phyloP scores from a whole-genome alignment of 1,140 invertebrate genomes.

The Drosophila oshimai region DNA sequence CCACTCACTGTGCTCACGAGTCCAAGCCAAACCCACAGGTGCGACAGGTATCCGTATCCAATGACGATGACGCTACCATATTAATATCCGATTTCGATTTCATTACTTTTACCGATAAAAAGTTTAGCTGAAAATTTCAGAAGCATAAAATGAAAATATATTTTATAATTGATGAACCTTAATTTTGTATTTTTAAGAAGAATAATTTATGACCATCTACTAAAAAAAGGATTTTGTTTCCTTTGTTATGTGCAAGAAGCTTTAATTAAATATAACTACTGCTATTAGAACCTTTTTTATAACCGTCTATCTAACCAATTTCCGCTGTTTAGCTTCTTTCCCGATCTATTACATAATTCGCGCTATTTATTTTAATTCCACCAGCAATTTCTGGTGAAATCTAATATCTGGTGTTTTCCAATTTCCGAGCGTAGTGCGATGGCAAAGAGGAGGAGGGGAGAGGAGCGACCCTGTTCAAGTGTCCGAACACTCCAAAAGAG shows the following conservation, averaged over 20 bases:
- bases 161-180: no score
- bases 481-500: no score
- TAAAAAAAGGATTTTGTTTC: no score
- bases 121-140: no score
- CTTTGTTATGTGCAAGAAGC: no score
- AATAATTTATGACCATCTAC: no score
- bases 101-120: no score
- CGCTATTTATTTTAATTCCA: background rate
- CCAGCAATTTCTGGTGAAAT: slow-evolving; percentile 19
- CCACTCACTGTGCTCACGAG: background rate
- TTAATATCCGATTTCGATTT: background rate
- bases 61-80: slow-evolving; percentile 2
- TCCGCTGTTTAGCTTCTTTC: background rate
- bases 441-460: background rate
- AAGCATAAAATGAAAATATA: no score
- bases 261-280: no score
- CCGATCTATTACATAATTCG: slow-evolving; percentile 1
- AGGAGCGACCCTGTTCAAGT: no score
- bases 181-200: no score
- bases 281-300: no score
- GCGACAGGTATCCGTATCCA: background rate
- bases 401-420: slow-evolving; percentile 18
- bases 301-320: background rate
- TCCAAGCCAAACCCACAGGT: slow-evolving; percentile 4
- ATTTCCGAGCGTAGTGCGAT: background rate